Conservation (phyloP, 2,797 vertebrate genomes). For the Chrysolophus pictus region DNA sequence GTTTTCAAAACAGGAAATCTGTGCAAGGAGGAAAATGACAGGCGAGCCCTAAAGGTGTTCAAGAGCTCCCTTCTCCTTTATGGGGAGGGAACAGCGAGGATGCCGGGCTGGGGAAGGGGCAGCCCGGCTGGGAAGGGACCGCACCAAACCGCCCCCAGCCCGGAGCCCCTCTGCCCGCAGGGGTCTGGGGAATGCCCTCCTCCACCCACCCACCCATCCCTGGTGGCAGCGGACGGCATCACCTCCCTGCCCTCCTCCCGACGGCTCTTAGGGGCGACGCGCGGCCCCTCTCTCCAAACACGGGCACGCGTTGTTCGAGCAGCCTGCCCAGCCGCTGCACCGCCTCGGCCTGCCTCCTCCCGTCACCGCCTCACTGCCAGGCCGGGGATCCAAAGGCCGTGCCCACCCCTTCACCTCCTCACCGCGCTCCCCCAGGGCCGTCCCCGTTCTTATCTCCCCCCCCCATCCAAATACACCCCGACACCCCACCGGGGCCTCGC, state of each 20-base stretch:
- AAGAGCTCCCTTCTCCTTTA: neutral
- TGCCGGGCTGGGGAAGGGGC: neutral
- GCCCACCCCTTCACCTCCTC: constrained; percentile 6
- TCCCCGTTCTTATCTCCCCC: neutral
- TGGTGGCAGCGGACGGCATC: neutral
- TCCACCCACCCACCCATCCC: neutral
- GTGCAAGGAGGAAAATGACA: constrained; percentile 43
- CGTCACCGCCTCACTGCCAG: constrained; percentile 41
- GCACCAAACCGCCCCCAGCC: neutral
- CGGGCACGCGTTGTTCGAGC: neutral
- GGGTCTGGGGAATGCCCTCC: neutral
- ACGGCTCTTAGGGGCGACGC: neutral
- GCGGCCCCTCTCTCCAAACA: neutral
- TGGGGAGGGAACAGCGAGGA: neutral
- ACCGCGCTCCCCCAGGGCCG: neutral
- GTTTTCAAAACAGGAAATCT: constrained; percentile 52
- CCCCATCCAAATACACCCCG: no score
- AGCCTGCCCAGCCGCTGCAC: constrained; percentile 28
- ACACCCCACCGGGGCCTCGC: neutral
- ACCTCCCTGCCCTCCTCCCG: neutral
- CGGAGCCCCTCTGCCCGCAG: neutral
- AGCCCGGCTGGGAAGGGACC: neutral
- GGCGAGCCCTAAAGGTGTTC: neutral
- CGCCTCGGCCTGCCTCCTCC: constrained; percentile 22
- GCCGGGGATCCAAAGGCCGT: constrained; percentile 49